Conservation (phyloP, 2,113 vertebrate species). For the Peromyscus polionotus region DNA sequence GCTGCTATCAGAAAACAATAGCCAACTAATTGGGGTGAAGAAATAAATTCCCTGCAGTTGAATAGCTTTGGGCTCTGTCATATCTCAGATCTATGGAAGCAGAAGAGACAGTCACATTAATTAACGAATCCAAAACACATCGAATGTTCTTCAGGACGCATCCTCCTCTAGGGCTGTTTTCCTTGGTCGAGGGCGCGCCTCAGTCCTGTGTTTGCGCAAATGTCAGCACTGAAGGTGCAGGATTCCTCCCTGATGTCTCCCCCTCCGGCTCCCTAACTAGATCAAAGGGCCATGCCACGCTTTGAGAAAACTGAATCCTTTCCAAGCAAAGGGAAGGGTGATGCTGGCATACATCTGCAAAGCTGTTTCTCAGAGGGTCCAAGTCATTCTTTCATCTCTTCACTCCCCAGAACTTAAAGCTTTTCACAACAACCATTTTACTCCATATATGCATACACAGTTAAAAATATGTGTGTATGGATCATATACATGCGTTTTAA, state of each 20-base stretch:
- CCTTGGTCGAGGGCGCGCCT: background rate
- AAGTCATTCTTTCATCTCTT: background rate
- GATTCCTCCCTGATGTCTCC: background rate
- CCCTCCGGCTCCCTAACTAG: constrained; percentile 44
- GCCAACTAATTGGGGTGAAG: constrained; percentile 11
- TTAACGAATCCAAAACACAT: constrained; percentile 54
- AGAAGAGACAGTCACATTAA: constrained; percentile 40
- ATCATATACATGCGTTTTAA: background rate
- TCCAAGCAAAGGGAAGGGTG: constrained; percentile 8
- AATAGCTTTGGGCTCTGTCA: constrained; percentile 12
- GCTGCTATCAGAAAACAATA: constrained; percentile 51
- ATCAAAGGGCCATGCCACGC: constrained; percentile 52
- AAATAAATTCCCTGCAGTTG: background rate
- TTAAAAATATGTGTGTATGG: background rate
- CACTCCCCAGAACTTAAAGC: background rate
- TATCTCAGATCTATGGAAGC: background rate
- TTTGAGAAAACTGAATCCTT: constrained; percentile 49
- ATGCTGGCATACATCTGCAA: background rate
- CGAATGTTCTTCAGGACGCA: background rate
- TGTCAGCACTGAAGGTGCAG: background rate
- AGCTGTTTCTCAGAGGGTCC: background rate
- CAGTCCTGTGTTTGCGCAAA: constrained; percentile 34
- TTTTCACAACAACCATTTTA: background rate
- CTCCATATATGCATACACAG: too few relatives aligned
- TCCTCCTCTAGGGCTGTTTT: constrained; percentile 64